Percentiles rank a stretch among this genome's conserved stretches.
phyloP scores from a whole-genome alignment of 2,888 invertebrate genomes.

The Tenthredo notha region DNA sequence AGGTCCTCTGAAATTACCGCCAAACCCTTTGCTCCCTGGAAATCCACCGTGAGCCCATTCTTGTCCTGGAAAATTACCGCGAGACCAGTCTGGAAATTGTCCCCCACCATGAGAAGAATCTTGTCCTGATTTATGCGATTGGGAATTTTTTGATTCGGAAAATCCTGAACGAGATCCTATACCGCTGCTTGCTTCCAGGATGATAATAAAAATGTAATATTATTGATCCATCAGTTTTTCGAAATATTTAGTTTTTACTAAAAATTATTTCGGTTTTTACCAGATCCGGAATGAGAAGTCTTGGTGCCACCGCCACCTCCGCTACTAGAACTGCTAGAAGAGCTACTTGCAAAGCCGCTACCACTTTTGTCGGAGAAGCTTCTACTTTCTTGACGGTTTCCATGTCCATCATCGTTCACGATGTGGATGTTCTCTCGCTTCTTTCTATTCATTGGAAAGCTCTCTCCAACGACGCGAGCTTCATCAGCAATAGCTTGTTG shows the following conservation, averaged over 20 bases:
- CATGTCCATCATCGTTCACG: background rate
- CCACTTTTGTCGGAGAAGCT: background rate
- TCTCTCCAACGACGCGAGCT: background rate
- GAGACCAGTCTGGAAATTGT: background rate
- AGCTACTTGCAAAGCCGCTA: background rate
- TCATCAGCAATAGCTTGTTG: background rate
- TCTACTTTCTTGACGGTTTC: background rate
- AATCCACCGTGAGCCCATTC: background rate
- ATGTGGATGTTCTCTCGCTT: background rate
- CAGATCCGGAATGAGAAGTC: background rate
- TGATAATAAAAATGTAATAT: background rate
- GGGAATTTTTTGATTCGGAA: background rate
- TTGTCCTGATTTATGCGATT: background rate
- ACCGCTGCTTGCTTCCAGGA: background rate
- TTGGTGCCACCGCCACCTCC: background rate
- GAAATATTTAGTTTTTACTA: background rate
- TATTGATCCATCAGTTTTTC: background rate
- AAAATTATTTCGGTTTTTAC: background rate
- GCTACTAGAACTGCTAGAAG: background rate
- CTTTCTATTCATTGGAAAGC: background rate
- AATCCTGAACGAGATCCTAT: background rate
- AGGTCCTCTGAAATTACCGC: background rate
- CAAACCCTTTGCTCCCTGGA: too few relatives aligned
- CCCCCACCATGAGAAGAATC: background rate
- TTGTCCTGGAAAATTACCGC: background rate